Percentiles rank a stretch among this genome's conserved stretches.
These are phyloP conservation scores for Alouatta caraya DNA, from an alignment of 2,797 vertebrate species.

Conservation along the genomic window DNA sequence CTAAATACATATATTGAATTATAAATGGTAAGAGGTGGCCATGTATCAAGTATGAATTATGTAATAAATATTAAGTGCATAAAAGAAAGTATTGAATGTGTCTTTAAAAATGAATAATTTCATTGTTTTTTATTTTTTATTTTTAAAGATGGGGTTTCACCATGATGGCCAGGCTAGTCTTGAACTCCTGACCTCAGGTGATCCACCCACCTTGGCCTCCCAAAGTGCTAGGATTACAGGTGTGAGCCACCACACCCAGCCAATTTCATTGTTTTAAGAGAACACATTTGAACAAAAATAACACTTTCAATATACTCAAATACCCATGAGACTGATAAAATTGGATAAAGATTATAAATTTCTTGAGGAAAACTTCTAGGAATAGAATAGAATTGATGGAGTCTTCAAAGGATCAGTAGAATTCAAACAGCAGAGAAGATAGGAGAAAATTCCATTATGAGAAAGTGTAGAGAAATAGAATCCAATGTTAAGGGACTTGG, in stretches of 20 bases:
- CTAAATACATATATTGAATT: neutral
- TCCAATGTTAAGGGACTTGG: neutral
- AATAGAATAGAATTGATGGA: neutral
- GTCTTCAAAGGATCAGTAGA: neutral
- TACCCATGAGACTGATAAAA: neutral
- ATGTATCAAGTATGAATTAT: neutral
- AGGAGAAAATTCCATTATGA: neutral
- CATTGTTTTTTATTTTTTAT: neutral
- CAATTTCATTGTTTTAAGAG: neutral
- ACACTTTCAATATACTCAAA: neutral
- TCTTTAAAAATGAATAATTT: neutral
- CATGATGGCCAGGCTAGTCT: too few species aligned
- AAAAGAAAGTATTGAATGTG: neutral
- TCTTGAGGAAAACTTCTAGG: neutral
- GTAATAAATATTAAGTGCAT: neutral
- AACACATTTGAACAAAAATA: neutral
- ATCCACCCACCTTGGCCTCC: too few species aligned
- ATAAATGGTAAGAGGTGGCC: neutral
- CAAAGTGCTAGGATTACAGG: too few species aligned
- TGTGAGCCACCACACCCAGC: too few species aligned
- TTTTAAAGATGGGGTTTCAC: too few species aligned
- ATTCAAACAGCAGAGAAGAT: neutral
- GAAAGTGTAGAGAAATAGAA: neutral
- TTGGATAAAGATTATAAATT: neutral
- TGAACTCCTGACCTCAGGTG: too few species aligned